phyloP scores from a whole-genome alignment of 2,888 invertebrate genomes.

The Ariolimax columbianus region DNA sequence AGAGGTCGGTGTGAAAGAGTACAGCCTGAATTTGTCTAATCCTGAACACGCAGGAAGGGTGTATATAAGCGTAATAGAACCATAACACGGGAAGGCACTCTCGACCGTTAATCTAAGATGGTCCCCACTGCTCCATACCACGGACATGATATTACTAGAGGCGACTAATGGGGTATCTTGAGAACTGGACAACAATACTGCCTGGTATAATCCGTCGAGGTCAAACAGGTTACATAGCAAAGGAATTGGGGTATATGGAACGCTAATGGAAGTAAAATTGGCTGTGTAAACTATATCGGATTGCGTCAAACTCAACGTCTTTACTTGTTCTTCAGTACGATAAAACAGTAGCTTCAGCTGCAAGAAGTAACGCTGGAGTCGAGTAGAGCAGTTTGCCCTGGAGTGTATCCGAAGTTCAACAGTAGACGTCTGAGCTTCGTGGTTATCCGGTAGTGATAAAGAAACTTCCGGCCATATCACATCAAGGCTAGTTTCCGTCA shows the following conservation, averaged over 20 bases:
- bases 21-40: conserved; percentile 70
- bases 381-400: conserved; percentile 63
- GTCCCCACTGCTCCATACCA: conserved; percentile 66
- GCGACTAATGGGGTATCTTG: conserved; percentile 60
- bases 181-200: conserved; percentile 63
- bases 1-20: conserved; percentile 60
- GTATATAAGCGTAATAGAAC: conserved; percentile 62
- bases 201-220: conserved; percentile 69
- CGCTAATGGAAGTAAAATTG: conserved; percentile 47
- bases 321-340: conserved; percentile 20
- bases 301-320: conserved; percentile 8
- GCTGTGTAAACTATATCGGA: conserved; percentile 17
- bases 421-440: conserved; percentile 64
- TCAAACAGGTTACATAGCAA: conserved; percentile 69
- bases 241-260: conserved; percentile 18
- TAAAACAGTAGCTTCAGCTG: conserved; percentile 45
- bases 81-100: conserved; percentile 68
- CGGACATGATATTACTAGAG: conserved; percentile 66
- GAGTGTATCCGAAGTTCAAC: conserved; percentile 64
- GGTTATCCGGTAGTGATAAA: conserved; percentile 61
- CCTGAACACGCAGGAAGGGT: conserved; percentile 67
- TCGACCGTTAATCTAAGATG: conserved; percentile 58
- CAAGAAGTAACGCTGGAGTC: conserved; percentile 62
- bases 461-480: conserved; percentile 68
- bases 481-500: conserved; percentile 59